Evolutionary conservation across 2,113 vertebrate genomes (phyloP).

Genomic region (Gambusia holbrooki): DNA sequence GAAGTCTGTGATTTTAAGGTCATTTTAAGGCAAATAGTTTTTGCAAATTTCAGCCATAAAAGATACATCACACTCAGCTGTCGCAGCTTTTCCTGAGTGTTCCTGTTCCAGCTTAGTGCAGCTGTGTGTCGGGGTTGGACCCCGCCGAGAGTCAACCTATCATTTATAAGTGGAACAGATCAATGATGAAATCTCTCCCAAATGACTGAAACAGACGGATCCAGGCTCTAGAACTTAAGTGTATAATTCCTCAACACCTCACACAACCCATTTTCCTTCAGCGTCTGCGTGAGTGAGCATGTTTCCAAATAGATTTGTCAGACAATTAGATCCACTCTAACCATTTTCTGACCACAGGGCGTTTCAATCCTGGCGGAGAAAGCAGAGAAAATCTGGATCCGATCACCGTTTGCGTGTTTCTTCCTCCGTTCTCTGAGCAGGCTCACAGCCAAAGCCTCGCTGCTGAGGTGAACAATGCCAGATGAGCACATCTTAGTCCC

Average conservation of each 20-base stretch:
- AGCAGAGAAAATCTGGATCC: constrained; percentile 20
- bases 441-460: constrained; percentile 6
- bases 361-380: constrained; percentile 24
- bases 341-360: constrained; percentile 49
- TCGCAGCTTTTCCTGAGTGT: constrained; percentile 23
- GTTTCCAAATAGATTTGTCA: constrained; percentile 49
- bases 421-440: constrained; percentile 15
- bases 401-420: constrained; percentile 28
- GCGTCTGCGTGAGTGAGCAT: constrained; percentile 10
- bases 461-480: constrained; percentile 23
- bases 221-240: constrained; percentile 32
- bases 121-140: constrained; percentile 6
- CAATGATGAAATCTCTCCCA: constrained; percentile 42
- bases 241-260: constrained; percentile 25
- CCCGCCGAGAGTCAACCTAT: constrained; percentile 5
- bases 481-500: constrained; percentile 40
- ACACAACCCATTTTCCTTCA: constrained; percentile 42
- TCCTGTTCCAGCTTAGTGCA: constrained; percentile 3
- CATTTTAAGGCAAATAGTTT: too few species aligned
- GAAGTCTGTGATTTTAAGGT: neutral
- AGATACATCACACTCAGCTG: constrained; percentile 34
- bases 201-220: constrained; percentile 39
- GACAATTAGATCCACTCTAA: constrained; percentile 55
- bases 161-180: constrained; percentile 27
- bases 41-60: constrained; percentile 7